These are phyloP conservation scores for Panagrolaimus sp. DNA, from an alignment of 1,140 invertebrate genomes.

Conservation along the genomic window DNA sequence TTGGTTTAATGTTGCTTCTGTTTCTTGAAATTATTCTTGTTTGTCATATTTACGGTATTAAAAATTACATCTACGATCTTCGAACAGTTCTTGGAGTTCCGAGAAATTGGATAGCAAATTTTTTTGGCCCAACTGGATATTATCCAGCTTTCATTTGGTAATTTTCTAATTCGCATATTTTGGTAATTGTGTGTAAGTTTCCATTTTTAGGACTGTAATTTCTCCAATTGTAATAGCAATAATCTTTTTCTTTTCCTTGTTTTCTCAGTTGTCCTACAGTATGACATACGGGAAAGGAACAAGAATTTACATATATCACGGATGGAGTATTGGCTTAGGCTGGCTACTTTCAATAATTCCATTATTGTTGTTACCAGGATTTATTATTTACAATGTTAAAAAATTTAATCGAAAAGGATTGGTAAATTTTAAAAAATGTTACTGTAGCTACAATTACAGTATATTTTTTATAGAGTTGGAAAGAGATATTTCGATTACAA, in stretches of 20 bases:
- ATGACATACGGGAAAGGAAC: conserved; percentile 34
- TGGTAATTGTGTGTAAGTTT: too few relatives aligned
- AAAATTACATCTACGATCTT: conserved; percentile 31
- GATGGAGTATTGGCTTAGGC: conserved; percentile 29
- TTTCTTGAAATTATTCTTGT: conserved; percentile 40
- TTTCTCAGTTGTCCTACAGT: conserved; percentile 25
- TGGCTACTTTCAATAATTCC: conserved; percentile 34
- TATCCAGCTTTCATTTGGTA: conserved; percentile 31
- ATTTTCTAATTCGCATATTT: not conserved
- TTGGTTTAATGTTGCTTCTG: conserved; percentile 36
- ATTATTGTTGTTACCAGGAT: conserved; percentile 20
- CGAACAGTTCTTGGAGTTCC: conserved; percentile 33
- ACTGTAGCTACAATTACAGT: not conserved
- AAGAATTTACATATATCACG: conserved; percentile 29
- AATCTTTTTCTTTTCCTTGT: conserved; percentile 29
- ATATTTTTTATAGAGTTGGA: conserved; percentile 29
- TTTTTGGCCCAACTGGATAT: conserved; percentile 31
- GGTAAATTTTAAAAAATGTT: conserved; percentile 14
- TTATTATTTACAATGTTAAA: conserved; percentile 18
- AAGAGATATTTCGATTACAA: conserved; percentile 40
- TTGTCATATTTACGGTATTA: conserved; percentile 38
- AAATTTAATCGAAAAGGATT: conserved; percentile 20
- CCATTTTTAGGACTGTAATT: not conserved
- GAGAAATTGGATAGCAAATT: conserved; percentile 17
- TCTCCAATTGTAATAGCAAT: conserved; percentile 16